Evolutionary conservation across 2,797 vertebrate genomes (phyloP).

Genomic region (Eupleurogrammus muticus): DNA sequence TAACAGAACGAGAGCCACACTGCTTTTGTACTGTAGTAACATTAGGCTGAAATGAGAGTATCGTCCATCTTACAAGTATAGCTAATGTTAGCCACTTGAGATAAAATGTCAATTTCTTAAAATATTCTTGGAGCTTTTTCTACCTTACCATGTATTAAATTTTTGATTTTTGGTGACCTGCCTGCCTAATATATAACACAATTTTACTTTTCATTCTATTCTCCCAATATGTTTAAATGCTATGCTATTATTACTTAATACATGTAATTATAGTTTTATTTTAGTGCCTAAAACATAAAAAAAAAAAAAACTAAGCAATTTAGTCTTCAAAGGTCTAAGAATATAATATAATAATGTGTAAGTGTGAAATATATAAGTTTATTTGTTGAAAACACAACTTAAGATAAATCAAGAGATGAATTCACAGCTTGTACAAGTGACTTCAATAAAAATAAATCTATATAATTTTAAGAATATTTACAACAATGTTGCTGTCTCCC

Average conservation of each 20-base stretch:
- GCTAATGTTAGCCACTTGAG: not conserved
- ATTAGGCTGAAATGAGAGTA: too few relatives aligned
- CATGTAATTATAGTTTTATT: not conserved
- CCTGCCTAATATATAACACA: too few relatives aligned
- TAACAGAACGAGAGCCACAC: too few relatives aligned
- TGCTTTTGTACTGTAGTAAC: too few relatives aligned
- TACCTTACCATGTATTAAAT: not conserved
- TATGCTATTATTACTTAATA: too few relatives aligned
- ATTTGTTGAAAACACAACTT: not conserved
- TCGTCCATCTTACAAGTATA: too few relatives aligned
- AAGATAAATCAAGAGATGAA: too few relatives aligned
- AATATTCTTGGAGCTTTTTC: not conserved
- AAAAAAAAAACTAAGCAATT: not conserved
- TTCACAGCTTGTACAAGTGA: not conserved
- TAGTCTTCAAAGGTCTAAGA: not conserved
- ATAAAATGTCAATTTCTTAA: not conserved
- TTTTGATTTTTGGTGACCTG: not conserved
- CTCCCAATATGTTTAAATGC: too few relatives aligned
- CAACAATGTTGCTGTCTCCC: constrained; percentile 20
- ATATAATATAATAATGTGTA: not conserved
- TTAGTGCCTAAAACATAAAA: not conserved
- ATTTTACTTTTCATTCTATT: too few relatives aligned
- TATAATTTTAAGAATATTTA: constrained; percentile 5
- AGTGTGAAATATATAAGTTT: not conserved
- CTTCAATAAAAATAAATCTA: constrained; percentile 11